These are phyloP conservation scores for Dissostichus mawsoni DNA, from an alignment of 2,113 vertebrate species.

Conservation along the genomic window DNA sequence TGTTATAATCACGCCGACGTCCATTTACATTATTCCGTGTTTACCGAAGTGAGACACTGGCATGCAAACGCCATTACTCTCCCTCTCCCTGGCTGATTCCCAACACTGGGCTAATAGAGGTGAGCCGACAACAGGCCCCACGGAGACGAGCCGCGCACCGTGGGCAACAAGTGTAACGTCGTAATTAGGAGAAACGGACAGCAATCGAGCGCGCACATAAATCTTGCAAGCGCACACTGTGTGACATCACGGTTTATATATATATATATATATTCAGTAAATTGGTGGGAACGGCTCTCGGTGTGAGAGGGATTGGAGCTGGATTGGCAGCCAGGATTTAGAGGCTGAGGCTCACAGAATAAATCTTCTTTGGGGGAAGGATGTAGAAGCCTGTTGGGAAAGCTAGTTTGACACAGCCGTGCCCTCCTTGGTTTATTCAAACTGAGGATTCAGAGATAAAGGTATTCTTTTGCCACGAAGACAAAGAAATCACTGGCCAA, in stretches of 20 bases:
- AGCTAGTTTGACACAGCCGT: background rate
- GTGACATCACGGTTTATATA: constrained; percentile 31
- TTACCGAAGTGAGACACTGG: constrained; percentile 47
- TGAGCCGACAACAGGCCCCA: constrained; percentile 9
- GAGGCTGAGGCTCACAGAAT: constrained; percentile 35
- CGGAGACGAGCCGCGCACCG: constrained; percentile 26
- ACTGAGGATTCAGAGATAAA: constrained; percentile 2
- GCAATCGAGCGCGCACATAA: constrained; percentile 30
- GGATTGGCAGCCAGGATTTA: constrained; percentile 50
- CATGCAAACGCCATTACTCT: constrained; percentile 38
- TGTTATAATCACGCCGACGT: constrained; percentile 36
- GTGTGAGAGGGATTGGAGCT: constrained; percentile 40
- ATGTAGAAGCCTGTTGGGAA: constrained; percentile 25
- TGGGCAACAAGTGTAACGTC: constrained; percentile 44
- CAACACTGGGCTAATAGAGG: constrained; percentile 37
- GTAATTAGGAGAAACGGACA: constrained; percentile 59
- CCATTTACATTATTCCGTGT: constrained; percentile 45
- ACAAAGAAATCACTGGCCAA: too few relatives aligned
- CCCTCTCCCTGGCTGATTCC: constrained; percentile 39
- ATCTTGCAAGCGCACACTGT: constrained; percentile 7
- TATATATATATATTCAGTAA: constrained; percentile 14
- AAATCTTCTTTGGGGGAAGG: background rate
- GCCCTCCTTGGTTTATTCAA: constrained; percentile 13
- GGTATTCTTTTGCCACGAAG: background rate
- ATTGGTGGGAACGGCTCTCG: constrained; percentile 35